phyloP scores from a whole-genome alignment of 2,888 invertebrate genomes.

The Liopterus haemorrhoidalis region DNA sequence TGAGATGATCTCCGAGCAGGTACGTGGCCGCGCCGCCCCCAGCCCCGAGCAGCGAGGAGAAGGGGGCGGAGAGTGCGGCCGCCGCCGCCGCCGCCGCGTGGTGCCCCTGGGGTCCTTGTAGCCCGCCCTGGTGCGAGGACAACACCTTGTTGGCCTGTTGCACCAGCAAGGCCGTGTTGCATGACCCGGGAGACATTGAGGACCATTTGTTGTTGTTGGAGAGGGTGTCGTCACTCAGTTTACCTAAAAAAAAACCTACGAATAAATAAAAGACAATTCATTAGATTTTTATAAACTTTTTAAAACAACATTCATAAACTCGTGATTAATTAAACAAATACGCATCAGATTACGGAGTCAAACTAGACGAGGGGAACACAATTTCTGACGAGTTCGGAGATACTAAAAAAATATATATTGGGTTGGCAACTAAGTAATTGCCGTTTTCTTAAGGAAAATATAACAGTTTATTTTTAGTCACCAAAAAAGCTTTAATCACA shows the following conservation, averaged over 20 bases:
- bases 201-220: slow-evolving; percentile 46
- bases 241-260: slow-evolving; percentile 41
- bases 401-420: no score
- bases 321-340: no score
- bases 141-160: slow-evolving; percentile 48
- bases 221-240: slow-evolving; percentile 43
- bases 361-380: no score
- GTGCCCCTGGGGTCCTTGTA: slow-evolving; percentile 38
- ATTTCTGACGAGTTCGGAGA: no score
- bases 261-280: neutral
- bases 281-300: no score
- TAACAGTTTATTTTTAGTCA: no score
- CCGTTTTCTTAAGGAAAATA: no score
- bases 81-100: slow-evolving; percentile 54
- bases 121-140: slow-evolving; percentile 44
- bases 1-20: slow-evolving; percentile 55
- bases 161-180: slow-evolving; percentile 46
- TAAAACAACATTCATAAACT: no score
- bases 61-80: slow-evolving; percentile 57
- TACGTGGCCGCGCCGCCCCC: slow-evolving; percentile 49
- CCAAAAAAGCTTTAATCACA: no score
- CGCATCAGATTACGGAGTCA: no score
- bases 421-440: no score
- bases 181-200: slow-evolving; percentile 45
- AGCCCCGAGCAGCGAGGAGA: slow-evolving; percentile 53